Evolutionary conservation across 2,113 vertebrate species (phyloP), one percentile per base, ranked within the genome.

Genomic region (Gila orcuttii): DNA sequence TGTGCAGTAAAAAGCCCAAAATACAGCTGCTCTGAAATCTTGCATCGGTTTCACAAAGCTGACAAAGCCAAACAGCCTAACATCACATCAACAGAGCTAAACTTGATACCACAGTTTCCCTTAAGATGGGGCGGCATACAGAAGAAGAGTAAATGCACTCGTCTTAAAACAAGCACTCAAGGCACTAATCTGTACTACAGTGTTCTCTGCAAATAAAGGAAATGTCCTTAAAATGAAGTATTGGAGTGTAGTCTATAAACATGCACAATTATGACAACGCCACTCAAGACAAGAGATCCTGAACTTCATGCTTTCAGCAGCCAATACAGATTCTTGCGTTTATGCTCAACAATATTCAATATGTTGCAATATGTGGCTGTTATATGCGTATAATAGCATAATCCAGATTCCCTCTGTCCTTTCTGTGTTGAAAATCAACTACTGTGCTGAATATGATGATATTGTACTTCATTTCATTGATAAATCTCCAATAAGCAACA

Each of bases 31-130:
- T 62, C 17, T 79, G 52, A 79, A 45, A 42, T 39, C 59, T 45
- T 31, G 10, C 76, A 79, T 25, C 23, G 15, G 39, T 25, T 79
- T 62, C 33, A 79, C 57, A 78, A 59, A 62, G 23, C 21, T 33
- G 28, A 36, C 2, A 69, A 3, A 39, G 50, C 45, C n/a, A 19
- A 60, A 60, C n/a, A 31, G 39, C 39, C 39, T 42, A 50, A 50
- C 50, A 17, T 17, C 78, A 79, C 77, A 79, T 79, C 57, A 80
- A 62, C 59, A 17, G n/a, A 60, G 33, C 50, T 36, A 42, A 62
- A 80, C 59, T 6, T 28, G 39, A 80, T 6, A 80, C 11, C 59
- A 25, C 59, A 0, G 23, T 42, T 28, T 64, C 25, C 7, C 36
- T 47, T 45, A 28, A 64, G 39, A 78, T 7, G 76, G 75, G 36